A percentile compares a stretch with the other conserved stretches of the same genome.
phyloP scores from a whole-genome alignment of 2,797 vertebrate species.

The Pogoniulus pusillus region DNA sequence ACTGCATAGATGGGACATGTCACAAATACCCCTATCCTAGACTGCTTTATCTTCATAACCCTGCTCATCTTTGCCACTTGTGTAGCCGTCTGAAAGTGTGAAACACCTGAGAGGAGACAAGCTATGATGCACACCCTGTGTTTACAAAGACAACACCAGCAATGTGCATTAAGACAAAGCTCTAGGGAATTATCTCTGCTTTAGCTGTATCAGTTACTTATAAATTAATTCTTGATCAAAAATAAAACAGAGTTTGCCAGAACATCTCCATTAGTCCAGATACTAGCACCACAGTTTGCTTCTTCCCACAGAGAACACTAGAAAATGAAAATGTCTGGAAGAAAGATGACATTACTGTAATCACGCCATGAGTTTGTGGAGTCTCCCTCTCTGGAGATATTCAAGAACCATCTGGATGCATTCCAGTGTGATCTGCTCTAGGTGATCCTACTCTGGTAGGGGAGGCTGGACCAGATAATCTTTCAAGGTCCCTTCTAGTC shows the following conservation, averaged over 20 bases:
- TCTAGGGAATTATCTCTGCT: not conserved
- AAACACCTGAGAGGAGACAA: not conserved
- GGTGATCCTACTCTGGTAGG: too few relatives aligned
- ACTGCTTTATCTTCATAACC: not conserved
- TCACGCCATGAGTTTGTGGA: not conserved
- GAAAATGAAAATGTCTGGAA: not conserved
- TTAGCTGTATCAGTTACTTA: not conserved
- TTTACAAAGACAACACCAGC: not conserved
- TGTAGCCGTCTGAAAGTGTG: not conserved
- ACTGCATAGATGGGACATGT: not conserved
- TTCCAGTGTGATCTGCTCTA: too few relatives aligned
- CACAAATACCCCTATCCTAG: not conserved
- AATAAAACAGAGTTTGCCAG: not conserved
- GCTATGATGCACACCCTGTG: not conserved
- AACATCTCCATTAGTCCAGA: not conserved
- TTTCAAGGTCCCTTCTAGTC: too few relatives aligned
- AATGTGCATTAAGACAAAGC: not conserved
- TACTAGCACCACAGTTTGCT: not conserved
- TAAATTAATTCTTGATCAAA: not conserved
- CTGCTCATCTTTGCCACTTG: not conserved
- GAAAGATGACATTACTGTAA: not conserved
- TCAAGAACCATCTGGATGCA: too few relatives aligned
- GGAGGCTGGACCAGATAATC: too few relatives aligned
- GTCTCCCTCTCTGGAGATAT: too few relatives aligned
- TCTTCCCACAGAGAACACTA: not conserved